Conservation (phyloP, 2,888 invertebrate genomes). For the Athalia cordata region DNA sequence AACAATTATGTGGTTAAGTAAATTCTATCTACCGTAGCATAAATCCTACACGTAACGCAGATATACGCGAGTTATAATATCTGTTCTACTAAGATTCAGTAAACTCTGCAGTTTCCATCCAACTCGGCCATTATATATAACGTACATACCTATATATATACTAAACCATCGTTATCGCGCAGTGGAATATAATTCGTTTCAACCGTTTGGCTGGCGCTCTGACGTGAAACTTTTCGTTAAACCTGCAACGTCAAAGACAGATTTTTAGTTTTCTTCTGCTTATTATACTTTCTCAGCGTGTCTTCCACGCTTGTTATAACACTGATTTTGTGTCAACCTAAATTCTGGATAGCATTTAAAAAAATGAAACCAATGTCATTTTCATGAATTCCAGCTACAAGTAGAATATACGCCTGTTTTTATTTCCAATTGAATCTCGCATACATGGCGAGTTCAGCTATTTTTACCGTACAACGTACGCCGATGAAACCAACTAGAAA, state of each 20-base stretch:
- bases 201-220: slow-evolving; percentile 12
- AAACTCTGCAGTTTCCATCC: slow-evolving; percentile 32
- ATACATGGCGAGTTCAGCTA: not conserved
- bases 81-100: slow-evolving; percentile 41
- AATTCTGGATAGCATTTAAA: not conserved
- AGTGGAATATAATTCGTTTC: slow-evolving; percentile 20
- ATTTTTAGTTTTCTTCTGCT: not conserved
- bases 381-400: not conserved
- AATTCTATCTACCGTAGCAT: slow-evolving; percentile 35
- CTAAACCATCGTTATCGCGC: slow-evolving; percentile 19
- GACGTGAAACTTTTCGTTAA: slow-evolving; percentile 24
- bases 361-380: not conserved
- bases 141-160: slow-evolving; percentile 2
- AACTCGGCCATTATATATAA: slow-evolving; percentile 17
- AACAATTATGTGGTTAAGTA: slow-evolving; percentile 42
- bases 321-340: no score
- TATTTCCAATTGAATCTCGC: slow-evolving; percentile 3
- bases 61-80: slow-evolving; percentile 41
- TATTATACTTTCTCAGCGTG: not conserved
- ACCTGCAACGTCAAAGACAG: slow-evolving; percentile 14
- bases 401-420: not conserved
- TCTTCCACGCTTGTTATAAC: slow-evolving; percentile 9
- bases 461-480: not conserved
- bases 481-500: slow-evolving; percentile 10
- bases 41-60: slow-evolving; percentile 34